Evolutionary conservation across 2,888 invertebrate species (phyloP), one percentile per base, ranked within the genome.

Genomic region (Spilarctia lutea): DNA sequence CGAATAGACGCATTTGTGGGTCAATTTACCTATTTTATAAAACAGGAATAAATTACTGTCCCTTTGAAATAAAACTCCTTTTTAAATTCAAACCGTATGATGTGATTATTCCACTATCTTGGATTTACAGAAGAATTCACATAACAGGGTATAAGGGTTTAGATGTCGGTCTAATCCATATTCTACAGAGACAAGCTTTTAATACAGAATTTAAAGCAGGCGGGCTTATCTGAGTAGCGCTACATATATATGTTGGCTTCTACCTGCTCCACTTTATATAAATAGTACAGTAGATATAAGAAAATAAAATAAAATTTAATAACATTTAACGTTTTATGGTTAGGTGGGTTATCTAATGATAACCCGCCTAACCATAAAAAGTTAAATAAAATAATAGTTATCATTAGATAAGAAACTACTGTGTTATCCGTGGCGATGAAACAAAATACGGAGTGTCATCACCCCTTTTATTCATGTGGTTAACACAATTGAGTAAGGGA

Each of bases 121-220:
- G 65, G 39, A 48, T 74, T 69, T 63, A 69, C 35, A 52, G 68
- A 35, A 69, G 73, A 69, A 69, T 73, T 30, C 73, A 13, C 52
- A 70, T 60, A 66, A 56, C 52, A 69, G 74, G 52, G 30, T 60
- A 66, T 66, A 48, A 73, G 76, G 72, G 63, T 63, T 63, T 30
- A 18, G 60, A 75, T 68, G 33, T 72, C 52, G 56, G 18, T 16
- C 65, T 77, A 65, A 75, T 80, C 70, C 71, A 77, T 77, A 80
- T 80, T 80, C 80, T 48, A 60, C 68, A n/a, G 69, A 67, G 77
- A 72, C 72, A 68, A 65, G 75, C 24, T 72, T 70, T 79, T 74
- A 74, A 74, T 74, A 66, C 66, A 33, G 70, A 74, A 74, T 74
- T 70, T 74, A 70, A 74, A 74, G 70, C 16, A 70, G 70, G 66